Conservation (phyloP, 1,140 invertebrate genomes). For the Tetranychus cinnabarinus region DNA sequence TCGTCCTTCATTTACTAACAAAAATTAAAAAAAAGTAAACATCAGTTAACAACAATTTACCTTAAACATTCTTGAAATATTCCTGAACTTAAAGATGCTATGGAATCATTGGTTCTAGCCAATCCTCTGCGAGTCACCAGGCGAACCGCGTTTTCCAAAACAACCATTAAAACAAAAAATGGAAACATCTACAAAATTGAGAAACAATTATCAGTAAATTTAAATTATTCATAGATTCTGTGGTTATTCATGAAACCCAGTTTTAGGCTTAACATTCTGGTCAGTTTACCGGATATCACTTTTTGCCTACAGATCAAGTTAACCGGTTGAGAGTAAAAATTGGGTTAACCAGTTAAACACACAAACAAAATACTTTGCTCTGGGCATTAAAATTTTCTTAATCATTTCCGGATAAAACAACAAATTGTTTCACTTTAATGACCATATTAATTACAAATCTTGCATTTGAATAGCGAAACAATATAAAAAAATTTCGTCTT, state of each 20-base stretch:
- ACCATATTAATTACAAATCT: background rate
- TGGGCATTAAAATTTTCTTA: background rate
- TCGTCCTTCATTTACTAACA: too few relatives aligned
- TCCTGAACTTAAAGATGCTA: conserved; percentile 6
- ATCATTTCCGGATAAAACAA: background rate
- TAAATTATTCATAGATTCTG: background rate
- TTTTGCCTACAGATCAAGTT: background rate
- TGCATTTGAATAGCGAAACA: background rate
- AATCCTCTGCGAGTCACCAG: conserved; percentile 2
- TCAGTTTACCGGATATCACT: too few relatives aligned
- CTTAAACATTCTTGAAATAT: conserved; percentile 11
- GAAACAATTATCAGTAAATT: background rate
- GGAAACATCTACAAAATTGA: conserved; percentile 6
- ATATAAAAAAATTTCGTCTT: background rate
- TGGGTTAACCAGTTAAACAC: too few relatives aligned
- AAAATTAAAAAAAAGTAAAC: too few relatives aligned
- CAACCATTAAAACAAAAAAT: conserved; percentile 1
- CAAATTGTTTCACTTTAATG: background rate
- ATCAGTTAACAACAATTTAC: background rate
- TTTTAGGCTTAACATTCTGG: background rate
- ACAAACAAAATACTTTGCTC: background rate
- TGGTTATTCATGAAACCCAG: background rate
- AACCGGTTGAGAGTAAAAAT: background rate
- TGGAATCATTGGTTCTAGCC: conserved; percentile 4
- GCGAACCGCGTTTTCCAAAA: conserved; percentile 5